Evolutionary conservation across 2,113 vertebrate genomes (phyloP).

Genomic region (Tragelaphus buxtoni): DNA sequence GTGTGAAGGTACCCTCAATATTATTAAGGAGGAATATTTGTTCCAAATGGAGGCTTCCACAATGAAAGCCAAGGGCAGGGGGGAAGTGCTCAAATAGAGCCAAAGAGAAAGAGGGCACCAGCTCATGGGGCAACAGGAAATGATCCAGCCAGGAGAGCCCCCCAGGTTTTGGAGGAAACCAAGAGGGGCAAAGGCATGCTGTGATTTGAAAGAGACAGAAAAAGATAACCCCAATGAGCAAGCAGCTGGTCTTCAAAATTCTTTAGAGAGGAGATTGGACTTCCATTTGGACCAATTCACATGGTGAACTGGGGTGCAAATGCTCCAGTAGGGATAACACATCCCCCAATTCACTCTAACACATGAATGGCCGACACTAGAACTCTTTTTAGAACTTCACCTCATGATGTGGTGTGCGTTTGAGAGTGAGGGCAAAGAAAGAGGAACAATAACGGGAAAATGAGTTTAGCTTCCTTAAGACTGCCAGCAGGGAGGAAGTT

Average conservation of each 20-base stretch:
- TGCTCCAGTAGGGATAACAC: background rate
- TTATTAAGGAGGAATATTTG: background rate
- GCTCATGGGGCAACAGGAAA: background rate
- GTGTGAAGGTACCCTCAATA: background rate
- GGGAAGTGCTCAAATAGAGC: background rate
- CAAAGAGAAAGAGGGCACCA: background rate
- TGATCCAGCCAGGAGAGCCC: background rate
- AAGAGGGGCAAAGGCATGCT: background rate
- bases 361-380: background rate
- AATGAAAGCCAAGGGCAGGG: background rate
- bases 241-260: background rate
- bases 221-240: background rate
- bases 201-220: background rate
- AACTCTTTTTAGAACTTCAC: background rate
- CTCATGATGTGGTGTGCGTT: fast-evolving
- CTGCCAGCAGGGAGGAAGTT: background rate
- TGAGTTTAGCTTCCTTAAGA: background rate
- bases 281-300: background rate
- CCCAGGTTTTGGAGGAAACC: background rate
- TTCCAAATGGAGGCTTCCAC: background rate
- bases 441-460: background rate
- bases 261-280: background rate
- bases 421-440: background rate
- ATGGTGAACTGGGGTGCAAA: background rate
- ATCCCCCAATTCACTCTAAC: background rate